Base-by-base conservation (phyloP, 2,888 invertebrate genomes). In the Lypha dubia region DNA sequence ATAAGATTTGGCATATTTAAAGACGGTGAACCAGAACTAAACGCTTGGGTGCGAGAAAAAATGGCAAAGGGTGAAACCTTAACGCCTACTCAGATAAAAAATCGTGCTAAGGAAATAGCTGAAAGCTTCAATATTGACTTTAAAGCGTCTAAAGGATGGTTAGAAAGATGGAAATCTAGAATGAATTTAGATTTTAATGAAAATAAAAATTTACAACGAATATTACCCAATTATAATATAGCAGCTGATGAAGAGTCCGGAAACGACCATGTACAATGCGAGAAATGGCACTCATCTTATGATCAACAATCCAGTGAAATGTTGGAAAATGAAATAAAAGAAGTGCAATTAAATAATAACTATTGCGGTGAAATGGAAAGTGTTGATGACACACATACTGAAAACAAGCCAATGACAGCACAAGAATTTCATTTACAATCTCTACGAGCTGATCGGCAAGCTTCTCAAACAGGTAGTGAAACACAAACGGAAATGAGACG, bases 151-250 rank as follows among this genome's bases (percentile, higher is more conserved):
- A 77, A 76, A 0, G 84, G 84, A 17, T 84, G 84, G 84, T 35
- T 84, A 53, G 80, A 81, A 22, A 84, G 81, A 62, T 84, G 84
- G 84, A 84, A 81, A 22, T 68, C 76, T 1, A 67, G 84, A 46
- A 84, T 84, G 84, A 84, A 84, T 68, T 73, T 84, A 49, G 80
- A 84, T 49, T 84, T 84, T n/a, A 84, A 84, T 35, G 73, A 77
- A 62, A 63, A 74, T 53, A 76, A 80, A 56, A 17, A 80, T 24
- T 53, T 84, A 20, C 46, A 70, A n/a, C 49, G 84, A 11, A 84
- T 80, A 74, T 15, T 73, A 17, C 84, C 84, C 9, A 24, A 9
- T 2, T 73, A 77, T n/a, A n/a, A n/a, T 51, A 17, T 77, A 32
- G 1, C 49, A 8, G 13, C 46, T 38, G 60, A 71, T 38, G 67